These are phyloP conservation scores for Campylomormyrus numenius DNA, from an alignment of 2,113 vertebrate species.

Conservation along the genomic window DNA sequence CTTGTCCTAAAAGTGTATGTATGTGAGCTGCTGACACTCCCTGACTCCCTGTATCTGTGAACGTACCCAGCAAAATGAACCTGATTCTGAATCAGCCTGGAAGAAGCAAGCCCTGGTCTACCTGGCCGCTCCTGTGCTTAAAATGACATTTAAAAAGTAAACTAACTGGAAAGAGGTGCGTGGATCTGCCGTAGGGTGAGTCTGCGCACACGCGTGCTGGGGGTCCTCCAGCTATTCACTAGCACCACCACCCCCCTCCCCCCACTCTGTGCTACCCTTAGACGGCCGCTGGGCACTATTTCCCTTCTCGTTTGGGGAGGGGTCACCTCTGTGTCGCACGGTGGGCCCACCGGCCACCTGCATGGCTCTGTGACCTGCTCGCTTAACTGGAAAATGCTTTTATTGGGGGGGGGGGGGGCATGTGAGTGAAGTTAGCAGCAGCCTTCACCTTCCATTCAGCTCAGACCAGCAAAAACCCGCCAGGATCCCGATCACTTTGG, in stretches of 20 bases:
- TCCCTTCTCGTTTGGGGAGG: not conserved
- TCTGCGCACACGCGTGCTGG: not conserved
- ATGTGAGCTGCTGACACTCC: not conserved
- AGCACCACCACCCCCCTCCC: not conserved
- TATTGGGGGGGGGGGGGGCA: not conserved
- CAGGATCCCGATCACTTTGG: not conserved
- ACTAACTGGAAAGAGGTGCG: not conserved
- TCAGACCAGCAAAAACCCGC: not conserved
- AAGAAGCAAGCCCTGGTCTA: not conserved
- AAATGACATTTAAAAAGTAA: not conserved
- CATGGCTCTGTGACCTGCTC: conserved; percentile 20
- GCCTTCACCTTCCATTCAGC: not conserved
- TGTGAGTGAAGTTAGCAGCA: not conserved
- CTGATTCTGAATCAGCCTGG: not conserved
- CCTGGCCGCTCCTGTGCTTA: not conserved
- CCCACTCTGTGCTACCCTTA: not conserved
- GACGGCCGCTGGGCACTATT: not conserved
- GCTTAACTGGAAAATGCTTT: conserved; percentile 25
- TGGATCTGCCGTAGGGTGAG: not conserved
- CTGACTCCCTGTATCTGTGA: not conserved
- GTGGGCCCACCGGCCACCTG: not conserved
- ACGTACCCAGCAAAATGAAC: not conserved
- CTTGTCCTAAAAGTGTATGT: not conserved
- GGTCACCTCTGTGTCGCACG: not conserved
- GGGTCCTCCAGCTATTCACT: not conserved